Percentiles rank a stretch among this genome's conserved stretches.
Evolutionary conservation across 2,888 invertebrate genomes (phyloP).

Genomic region (Drosophila nigricruria): DNA sequence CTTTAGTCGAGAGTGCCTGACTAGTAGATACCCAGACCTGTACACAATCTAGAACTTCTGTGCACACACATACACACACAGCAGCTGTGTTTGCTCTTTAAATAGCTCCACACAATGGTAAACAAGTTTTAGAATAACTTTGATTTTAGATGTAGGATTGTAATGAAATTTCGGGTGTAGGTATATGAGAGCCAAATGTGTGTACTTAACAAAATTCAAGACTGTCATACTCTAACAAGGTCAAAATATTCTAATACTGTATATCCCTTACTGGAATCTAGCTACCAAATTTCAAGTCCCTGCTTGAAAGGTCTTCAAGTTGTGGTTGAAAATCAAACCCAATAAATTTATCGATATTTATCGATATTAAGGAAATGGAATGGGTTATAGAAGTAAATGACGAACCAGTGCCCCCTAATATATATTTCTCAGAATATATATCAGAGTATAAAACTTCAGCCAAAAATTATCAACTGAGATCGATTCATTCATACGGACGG

Average conservation of each 20-base stretch:
- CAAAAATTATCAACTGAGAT: too few species aligned
- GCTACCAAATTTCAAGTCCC: too few species aligned
- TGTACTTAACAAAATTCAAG: neutral
- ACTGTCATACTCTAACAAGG: neutral
- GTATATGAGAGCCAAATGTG: neutral
- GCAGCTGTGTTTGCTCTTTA: neutral
- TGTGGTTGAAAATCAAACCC: neutral
- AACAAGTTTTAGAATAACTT: neutral
- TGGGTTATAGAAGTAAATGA: neutral
- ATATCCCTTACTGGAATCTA: neutral
- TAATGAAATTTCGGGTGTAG: neutral
- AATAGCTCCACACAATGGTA: neutral
- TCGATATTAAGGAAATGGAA: neutral
- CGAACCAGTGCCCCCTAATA: too few species aligned
- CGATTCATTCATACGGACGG: neutral
- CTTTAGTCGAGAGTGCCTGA: neutral
- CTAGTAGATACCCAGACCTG: conserved; percentile 10
- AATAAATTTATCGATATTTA: neutral
- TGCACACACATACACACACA: too few species aligned
- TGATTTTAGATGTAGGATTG: neutral
- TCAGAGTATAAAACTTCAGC: too few species aligned
- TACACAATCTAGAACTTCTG: too few species aligned
- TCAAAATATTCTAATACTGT: neutral
- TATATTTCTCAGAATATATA: too few species aligned
- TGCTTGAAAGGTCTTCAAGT: neutral